Base-by-base conservation (phyloP, 2,888 invertebrate genomes). In the Andrena trimmerana region DNA sequence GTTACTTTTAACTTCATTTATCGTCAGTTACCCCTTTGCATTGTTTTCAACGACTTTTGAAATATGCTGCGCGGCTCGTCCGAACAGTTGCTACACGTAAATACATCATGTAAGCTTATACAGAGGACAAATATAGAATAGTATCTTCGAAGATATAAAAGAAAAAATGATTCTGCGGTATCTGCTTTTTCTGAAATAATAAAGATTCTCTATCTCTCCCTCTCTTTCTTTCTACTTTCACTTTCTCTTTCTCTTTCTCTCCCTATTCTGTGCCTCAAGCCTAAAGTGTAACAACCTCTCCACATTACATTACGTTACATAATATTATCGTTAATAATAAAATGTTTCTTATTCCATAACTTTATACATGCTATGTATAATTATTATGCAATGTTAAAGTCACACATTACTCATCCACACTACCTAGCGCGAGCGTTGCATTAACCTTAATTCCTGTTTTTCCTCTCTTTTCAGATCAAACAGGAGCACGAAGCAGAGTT, bases 301-400 rank as follows among this genome's bases (percentile, higher is more conserved):
- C 88, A 88, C 88, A 89, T 90, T 91, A 91, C 89, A 90, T 92
- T 90, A 92, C 88, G 89, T 92, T 91, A 91, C 90, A 92, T 89
- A 89, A 88, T 89, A 92, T 91, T 91, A 92, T 92, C 90, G 86
- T 93, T 93, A 92, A 91, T 93, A 93, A 94, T 93, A 93, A 90
- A 91, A 91, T 90, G 91, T 91, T 92, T 83, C 92, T 93, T 93
- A 93, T 88, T 91, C 87, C 92, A 91, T 92, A 92, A 93, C 93
- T 94, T 94, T 94, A 94, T 94, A 94, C 94, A 94, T 93, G 84
- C 93, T 94, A 93, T 94, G 93, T 94, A 94, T 94, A 93, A 93
- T 93, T 92, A 93, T 93, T 93, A 93, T 93, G 94, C 93, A 93
- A 93, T 93, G 91, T 91, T 92, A 90, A 92, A 92, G 91, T 92